Evolutionary conservation across 2,888 invertebrate genomes (phyloP), one percentile per base, ranked within the genome.

Genomic region (Ormyrus rosae): DNA sequence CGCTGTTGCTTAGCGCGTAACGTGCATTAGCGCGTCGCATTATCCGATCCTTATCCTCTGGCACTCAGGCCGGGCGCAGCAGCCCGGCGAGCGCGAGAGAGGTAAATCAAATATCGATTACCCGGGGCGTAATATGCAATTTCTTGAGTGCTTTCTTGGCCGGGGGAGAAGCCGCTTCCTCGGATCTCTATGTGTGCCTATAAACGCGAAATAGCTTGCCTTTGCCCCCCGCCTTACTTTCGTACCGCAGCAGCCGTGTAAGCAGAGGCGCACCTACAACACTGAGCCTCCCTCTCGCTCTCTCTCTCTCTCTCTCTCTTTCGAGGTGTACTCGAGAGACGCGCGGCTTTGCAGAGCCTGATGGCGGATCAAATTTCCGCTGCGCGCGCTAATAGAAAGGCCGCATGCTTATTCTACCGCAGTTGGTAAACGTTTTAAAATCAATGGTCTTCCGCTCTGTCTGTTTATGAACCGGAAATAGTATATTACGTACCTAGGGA

Each of bases 51-150:
- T 46, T 56, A 8, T 46, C 46, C 56, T 34, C 34, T 46, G 34
- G n/a, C 50, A 61, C n/a, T 7, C 50, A 61, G 13, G 8, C 50
- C 61, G n/a, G 46, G 19, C 34, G 13, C n/a, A 11, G 53, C 53
- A 53, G 34, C 13, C 68, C 60, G 34, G 34, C 34, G 10, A 58
- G 73, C 73, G 65, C 48, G 73, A 61, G 77, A 69, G 76, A 79
- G 82, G 64, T 84, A 83, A 84, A 84, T 84, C 83, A 83, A 84
- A 82, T 84, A 84, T 84, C 84, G 84, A 84, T 84, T 83, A 81
- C 81, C 81, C 53, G 76, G 67, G 73, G 60, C 60, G 83, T 84
- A 83, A 84, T 84, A 83, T 78, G 84, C 83, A 84, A 84, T 84
- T 83, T 84, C 82, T 84, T 80, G 78, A 84, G 84, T 82, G 82